Evolutionary conservation across 2,888 invertebrate genomes (phyloP).

Genomic region (Lithophane socia): DNA sequence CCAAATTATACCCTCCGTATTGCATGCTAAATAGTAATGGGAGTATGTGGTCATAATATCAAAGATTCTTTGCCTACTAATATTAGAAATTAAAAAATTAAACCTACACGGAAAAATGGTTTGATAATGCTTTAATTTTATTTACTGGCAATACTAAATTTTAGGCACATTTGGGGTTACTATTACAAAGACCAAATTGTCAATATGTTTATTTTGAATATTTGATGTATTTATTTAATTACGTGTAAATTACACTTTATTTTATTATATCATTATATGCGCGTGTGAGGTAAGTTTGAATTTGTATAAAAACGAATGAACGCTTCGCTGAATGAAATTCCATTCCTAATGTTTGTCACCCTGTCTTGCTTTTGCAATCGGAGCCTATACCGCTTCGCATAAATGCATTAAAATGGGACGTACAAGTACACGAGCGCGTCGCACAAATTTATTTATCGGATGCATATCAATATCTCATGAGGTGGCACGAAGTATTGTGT

Average conservation of each 20-base stretch:
- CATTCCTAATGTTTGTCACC: constrained; percentile 76
- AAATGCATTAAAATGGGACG: constrained; percentile 46
- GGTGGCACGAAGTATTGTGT: constrained; percentile 27
- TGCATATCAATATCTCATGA: constrained; percentile 1
- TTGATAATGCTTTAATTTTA: constrained; percentile 76
- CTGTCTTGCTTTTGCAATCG: constrained; percentile 80
- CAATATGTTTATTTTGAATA: constrained; percentile 49
- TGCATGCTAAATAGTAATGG: constrained; percentile 87
- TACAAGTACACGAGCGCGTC: constrained; percentile 32
- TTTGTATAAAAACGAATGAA: constrained; percentile 61
- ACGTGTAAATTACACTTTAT: constrained; percentile 69
- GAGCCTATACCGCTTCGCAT: constrained; percentile 62
- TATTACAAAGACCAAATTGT: constrained; percentile 57
- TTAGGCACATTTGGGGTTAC: constrained; percentile 60
- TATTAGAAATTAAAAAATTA: constrained; percentile 67
- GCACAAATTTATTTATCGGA: constrained; percentile 37
- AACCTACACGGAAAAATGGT: constrained; percentile 72
- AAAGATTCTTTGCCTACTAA: constrained; percentile 84
- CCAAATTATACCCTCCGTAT: constrained; percentile 70
- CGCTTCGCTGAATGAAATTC: constrained; percentile 73
- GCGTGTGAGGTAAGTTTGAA: constrained; percentile 74
- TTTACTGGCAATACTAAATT: constrained; percentile 67
- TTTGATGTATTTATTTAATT: constrained; percentile 49
- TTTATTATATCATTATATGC: constrained; percentile 46
- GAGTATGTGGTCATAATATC: constrained; percentile 91